phyloP scores from a whole-genome alignment of 2,888 invertebrate genomes.

The Baronia brevicornis region DNA sequence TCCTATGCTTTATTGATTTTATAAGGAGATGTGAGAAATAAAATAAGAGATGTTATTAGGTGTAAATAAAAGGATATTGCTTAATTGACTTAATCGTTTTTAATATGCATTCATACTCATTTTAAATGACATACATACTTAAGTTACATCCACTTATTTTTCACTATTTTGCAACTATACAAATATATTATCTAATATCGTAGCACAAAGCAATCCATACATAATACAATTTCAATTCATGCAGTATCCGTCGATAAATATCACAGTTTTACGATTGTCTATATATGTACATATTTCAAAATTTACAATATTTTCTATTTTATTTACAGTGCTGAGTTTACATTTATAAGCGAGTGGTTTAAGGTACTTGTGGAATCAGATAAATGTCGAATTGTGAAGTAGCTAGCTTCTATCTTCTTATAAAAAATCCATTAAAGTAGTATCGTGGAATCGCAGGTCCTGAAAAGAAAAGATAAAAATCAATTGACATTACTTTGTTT shows the following conservation, averaged over 20 bases:
- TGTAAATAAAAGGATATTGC: background rate
- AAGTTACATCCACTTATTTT: conserved; percentile 14
- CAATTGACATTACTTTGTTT: too few relatives aligned
- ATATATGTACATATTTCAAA: conserved; percentile 21
- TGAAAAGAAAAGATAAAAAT: conserved; percentile 26
- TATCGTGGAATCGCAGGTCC: conserved; percentile 35
- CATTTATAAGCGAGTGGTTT: conserved; percentile 3
- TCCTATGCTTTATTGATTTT: too few relatives aligned
- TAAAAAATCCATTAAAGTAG: conserved; percentile 38
- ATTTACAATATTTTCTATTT: conserved; percentile 12
- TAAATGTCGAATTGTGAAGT: conserved; percentile 8
- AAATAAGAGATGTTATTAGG: too few relatives aligned
- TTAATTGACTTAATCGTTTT: background rate
- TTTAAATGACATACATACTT: conserved; percentile 10
- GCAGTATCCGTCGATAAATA: conserved; percentile 20
- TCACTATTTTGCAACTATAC: background rate
- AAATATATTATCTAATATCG: conserved; percentile 5
- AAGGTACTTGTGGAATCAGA: conserved; percentile 10
- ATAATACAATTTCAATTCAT: conserved; percentile 5
- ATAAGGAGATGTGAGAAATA: too few relatives aligned
- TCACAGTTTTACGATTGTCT: conserved; percentile 26
- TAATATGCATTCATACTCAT: conserved; percentile 11
- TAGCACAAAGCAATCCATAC: conserved; percentile 5
- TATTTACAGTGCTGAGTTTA: conserved; percentile 12
- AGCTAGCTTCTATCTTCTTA: conserved; percentile 33